Conservation (phyloP, 2,888 invertebrate species). For the Ormia ochracea region DNA sequence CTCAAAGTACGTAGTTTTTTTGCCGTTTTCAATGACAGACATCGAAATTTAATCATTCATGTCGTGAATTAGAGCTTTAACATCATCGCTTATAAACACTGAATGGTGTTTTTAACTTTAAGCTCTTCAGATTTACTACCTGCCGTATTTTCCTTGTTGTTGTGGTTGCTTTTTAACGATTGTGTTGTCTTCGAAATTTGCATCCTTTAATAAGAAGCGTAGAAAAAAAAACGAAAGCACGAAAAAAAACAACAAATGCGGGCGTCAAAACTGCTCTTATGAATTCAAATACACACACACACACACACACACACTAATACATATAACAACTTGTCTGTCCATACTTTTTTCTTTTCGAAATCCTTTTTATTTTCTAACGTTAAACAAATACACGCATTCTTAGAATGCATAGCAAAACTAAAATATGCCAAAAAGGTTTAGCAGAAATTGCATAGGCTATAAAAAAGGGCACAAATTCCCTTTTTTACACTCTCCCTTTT, state of each 20-base stretch:
- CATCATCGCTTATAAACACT: neutral
- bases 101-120: constrained; percentile 47
- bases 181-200: constrained; percentile 24
- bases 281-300: neutral
- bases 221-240: neutral
- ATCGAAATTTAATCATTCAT: constrained; percentile 19
- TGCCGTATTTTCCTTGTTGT: constrained; percentile 23
- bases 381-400: neutral
- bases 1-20: neutral
- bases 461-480: constrained; percentile 57
- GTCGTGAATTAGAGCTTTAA: constrained; percentile 19
- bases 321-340: neutral
- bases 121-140: constrained; percentile 51
- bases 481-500: constrained; percentile 7
- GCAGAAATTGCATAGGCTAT: neutral
- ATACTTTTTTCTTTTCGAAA: neutral
- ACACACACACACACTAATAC: neutral
- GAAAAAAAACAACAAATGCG: constrained; percentile 35
- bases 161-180: constrained; percentile 17
- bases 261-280: constrained; percentile 54
- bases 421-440: constrained; percentile 39
- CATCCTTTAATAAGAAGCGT: constrained; percentile 25
- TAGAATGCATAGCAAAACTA: neutral
- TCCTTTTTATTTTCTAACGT: constrained; percentile 10
- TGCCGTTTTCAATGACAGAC: neutral